A percentile compares a stretch with the other conserved stretches of the same genome.
Conservation (phyloP, 1,140 invertebrate genomes). For the Choristoneura fumiferana region DNA sequence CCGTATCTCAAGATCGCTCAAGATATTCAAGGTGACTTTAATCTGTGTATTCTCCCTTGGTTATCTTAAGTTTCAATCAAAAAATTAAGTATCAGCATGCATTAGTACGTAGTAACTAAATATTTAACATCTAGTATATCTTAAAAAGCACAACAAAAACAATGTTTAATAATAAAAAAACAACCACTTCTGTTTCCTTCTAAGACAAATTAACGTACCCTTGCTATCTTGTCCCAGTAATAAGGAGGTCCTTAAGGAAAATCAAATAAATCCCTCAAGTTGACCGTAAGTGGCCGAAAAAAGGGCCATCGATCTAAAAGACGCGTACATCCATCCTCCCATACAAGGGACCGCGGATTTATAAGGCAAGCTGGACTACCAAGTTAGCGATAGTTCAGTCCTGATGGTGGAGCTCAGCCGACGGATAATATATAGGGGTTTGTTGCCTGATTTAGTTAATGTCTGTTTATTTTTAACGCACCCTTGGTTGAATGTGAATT, state of each 20-base stretch:
- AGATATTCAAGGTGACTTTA: no score
- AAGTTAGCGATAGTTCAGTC: neutral
- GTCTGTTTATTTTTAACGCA: neutral
- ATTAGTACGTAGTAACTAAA: no score
- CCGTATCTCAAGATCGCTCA: no score
- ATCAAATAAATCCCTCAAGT: conserved; percentile 19
- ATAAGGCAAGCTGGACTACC: neutral
- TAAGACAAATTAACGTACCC: conserved; percentile 10
- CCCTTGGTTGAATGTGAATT: no score
- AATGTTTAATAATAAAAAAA: no score
- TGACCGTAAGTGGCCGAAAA: conserved; percentile 17
- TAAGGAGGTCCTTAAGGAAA: conserved; percentile 6
- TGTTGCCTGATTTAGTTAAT: conserved; percentile 1
- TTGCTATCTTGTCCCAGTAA: conserved; percentile 8
- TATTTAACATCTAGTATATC: no score
- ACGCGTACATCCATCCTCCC: conserved; percentile 7
- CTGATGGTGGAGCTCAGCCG: neutral
- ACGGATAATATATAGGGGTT: conserved; percentile 1
- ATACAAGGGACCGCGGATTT: neutral
- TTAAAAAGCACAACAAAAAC: no score
- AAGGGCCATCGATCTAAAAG: conserved; percentile 6
- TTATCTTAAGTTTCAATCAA: no score
- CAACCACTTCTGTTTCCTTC: neutral
- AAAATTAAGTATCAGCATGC: no score
- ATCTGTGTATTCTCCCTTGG: no score